A percentile compares a stretch with the other conserved stretches of the same genome.
Evolutionary conservation across 2,888 invertebrate species (phyloP).

Genomic region (Mellilla xanthometata): DNA sequence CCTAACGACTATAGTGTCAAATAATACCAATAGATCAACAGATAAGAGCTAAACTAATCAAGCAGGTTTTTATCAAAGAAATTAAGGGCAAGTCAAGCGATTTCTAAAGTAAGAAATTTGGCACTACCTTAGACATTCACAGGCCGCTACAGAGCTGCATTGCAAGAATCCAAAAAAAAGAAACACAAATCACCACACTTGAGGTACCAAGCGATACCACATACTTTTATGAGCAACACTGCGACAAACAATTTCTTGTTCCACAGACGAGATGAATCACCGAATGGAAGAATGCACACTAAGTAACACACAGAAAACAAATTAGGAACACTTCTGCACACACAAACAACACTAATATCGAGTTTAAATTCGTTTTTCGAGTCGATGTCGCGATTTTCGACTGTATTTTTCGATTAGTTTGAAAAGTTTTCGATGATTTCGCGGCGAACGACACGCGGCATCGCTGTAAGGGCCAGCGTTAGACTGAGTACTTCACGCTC

Average conservation of each 20-base stretch:
- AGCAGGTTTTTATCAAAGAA: too few relatives aligned
- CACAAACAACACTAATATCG: constrained; percentile 45
- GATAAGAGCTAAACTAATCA: too few relatives aligned
- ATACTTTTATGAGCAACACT: constrained; percentile 54
- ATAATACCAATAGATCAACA: too few relatives aligned
- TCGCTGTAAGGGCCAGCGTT: constrained; percentile 47
- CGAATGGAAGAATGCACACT: constrained; percentile 72
- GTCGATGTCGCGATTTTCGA: constrained; percentile 39
- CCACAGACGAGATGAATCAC: constrained; percentile 70
- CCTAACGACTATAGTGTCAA: too few relatives aligned
- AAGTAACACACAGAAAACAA: constrained; percentile 50
- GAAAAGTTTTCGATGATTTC: constrained; percentile 62
- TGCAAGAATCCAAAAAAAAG: constrained; percentile 38
- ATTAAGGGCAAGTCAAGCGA: too few relatives aligned
- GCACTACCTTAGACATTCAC: not conserved
- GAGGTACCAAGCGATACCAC: constrained; percentile 48
- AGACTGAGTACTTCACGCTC: constrained; percentile 60
- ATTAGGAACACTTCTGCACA: constrained; percentile 52
- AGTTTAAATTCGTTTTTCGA: constrained; percentile 48
- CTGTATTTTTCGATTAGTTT: constrained; percentile 54
- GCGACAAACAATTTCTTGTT: constrained; percentile 71
- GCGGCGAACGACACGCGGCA: constrained; percentile 50
- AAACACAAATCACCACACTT: constrained; percentile 56
- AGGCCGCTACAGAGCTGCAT: constrained; percentile 34
- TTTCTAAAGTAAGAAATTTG: too few relatives aligned